Base-by-base conservation (phyloP, 2,888 invertebrate species). In the Pegoplata infirma region DNA sequence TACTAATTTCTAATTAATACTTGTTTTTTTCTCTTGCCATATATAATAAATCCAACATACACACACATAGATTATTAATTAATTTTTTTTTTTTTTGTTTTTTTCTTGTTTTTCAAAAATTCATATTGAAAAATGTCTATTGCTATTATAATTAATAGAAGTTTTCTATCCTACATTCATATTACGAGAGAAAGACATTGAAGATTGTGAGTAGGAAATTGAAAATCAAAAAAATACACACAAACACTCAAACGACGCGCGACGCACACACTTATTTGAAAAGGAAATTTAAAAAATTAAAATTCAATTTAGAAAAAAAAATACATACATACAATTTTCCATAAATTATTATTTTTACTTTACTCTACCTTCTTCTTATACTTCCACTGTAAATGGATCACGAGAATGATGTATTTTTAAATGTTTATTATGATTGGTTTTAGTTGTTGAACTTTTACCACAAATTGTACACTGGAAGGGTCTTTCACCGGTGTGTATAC, bases 401-500 rank as follows among this genome's bases (percentile, higher is more conserved):
- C 96, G 91, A 63, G 96, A 96, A 90, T 96, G 96, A 89, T 97
- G 97, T 84, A 96, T 96, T 90, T 94, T 94, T 74, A 96, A 92
- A 89, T 97, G 96, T 88, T 96, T 96, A 85, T 96, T 96, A 86
- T 97, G 96, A 90, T 97, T 97, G 51, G 96, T 96, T 90, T 96
- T 96, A 68, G 96, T 96, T 83, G 95, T 94, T 56, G 96, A 96
- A 7, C 95, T 94, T 90, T 97, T 97, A 28, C 96, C 96, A 89
- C 97, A 97, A 74, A 97, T 95, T 84, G 94, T 95, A 90, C 97
- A 97, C 0, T 94, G 92, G 89, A 94, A 96, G 32, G 96, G 96
- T 64, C 90, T 84, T 78, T 90, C 93, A 0, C 96, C 96, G 72
- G 94, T 95, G 86, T 97, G 97, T 63, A 96, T 94, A 82, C 96